These are phyloP conservation scores for Hirudo medicinalis DNA, from an alignment of 1,140 invertebrate species.

Conservation along the genomic window DNA sequence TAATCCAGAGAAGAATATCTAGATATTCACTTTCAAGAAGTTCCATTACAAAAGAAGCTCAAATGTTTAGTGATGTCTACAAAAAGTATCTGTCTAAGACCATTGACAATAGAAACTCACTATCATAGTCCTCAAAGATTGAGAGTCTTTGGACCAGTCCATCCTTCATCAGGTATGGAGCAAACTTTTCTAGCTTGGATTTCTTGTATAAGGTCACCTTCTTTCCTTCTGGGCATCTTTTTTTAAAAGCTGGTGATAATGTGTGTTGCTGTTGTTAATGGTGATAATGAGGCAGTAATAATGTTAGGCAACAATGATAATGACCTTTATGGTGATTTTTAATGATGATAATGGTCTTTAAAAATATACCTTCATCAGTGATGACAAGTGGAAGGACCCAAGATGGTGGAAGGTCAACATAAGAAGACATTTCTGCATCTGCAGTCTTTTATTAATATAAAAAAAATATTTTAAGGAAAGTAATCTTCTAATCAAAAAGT, in stretches of 20 bases:
- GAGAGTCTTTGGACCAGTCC: constrained; percentile 56
- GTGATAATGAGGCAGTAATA: background rate
- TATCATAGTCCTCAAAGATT: constrained; percentile 55
- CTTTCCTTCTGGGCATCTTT: constrained; percentile 56
- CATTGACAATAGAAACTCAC: constrained; percentile 35
- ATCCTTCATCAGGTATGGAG: constrained; percentile 58
- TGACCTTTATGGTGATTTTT: background rate
- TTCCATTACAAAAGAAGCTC: background rate
- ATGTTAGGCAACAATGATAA: background rate
- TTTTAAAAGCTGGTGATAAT: constrained; percentile 51
- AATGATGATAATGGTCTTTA: background rate
- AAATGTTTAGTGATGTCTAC: background rate
- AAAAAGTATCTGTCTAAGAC: too few species aligned
- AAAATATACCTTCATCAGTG: constrained; percentile 46
- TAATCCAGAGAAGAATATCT: constrained; percentile 13
- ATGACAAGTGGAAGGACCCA: constrained; percentile 62
- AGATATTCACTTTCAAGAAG: background rate
- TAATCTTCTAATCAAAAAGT: too few species aligned
- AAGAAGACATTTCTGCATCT: background rate
- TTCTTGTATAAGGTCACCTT: constrained; percentile 63
- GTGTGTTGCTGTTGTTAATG: background rate
- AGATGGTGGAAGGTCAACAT: constrained; percentile 60
- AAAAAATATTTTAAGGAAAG: too few species aligned
- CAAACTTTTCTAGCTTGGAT: constrained; percentile 58
- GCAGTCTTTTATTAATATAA: too few species aligned